Percentiles rank a stretch among this genome's conserved stretches.
phyloP scores from a whole-genome alignment of 1,140 invertebrate species.

The Temnothorax longispinosus region DNA sequence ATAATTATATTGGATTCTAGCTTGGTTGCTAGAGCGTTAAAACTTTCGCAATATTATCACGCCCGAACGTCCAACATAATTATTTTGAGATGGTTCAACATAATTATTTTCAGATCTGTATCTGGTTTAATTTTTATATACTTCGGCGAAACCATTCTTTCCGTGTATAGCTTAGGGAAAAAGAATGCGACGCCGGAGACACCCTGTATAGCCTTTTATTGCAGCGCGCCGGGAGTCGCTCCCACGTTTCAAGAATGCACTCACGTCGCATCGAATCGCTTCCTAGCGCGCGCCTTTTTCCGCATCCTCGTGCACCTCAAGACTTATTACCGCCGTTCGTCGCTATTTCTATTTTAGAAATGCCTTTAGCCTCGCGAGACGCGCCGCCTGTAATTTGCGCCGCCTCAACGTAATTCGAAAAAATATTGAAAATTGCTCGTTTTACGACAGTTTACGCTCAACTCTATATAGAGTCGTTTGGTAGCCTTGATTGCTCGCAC shows the following conservation, averaged over 20 bases:
- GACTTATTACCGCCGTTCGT: not conserved
- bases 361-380: not conserved
- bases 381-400: too few relatives aligned
- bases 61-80: too few relatives aligned
- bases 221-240: slow-evolving; percentile 5
- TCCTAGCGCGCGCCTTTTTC: slow-evolving; percentile 52
- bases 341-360: slow-evolving; percentile 1
- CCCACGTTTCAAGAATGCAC: slow-evolving; percentile 53
- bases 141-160: not conserved
- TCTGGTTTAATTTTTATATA: too few relatives aligned
- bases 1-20: too few relatives aligned
- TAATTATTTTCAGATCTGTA: too few relatives aligned
- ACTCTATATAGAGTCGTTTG: not conserved
- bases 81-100: too few relatives aligned
- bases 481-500: not conserved
- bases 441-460: not conserved
- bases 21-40: too few relatives aligned
- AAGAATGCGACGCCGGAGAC: not conserved
- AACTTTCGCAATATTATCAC: too few relatives aligned
- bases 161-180: not conserved
- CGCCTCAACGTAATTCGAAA: not conserved
- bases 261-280: slow-evolving; percentile 32
- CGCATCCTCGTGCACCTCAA: slow-evolving; percentile 25
- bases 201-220: slow-evolving; percentile 43
- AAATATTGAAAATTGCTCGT: not conserved